phyloP scores from a whole-genome alignment of 2,888 invertebrate genomes.

The Lasioglossum leucozonium region DNA sequence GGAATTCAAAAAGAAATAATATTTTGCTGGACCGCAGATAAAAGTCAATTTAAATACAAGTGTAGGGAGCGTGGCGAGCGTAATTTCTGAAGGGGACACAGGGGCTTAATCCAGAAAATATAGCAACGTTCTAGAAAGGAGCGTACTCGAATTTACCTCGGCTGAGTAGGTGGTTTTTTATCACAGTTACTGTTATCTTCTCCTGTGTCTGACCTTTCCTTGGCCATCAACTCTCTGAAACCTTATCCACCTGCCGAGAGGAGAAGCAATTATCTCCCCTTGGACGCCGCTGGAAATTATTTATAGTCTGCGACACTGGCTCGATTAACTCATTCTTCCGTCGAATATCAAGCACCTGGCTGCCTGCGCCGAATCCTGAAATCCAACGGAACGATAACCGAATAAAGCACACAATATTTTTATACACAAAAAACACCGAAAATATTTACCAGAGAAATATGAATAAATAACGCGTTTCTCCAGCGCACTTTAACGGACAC shows the following conservation, averaged over 20 bases:
- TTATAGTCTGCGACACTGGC: constrained; percentile 24
- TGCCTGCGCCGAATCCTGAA: neutral
- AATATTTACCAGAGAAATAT: neutral
- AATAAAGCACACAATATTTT: neutral
- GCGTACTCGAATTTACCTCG: constrained; percentile 22
- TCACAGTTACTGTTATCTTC: constrained; percentile 45
- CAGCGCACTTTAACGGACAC: too few species aligned
- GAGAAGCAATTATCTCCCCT: constrained; percentile 51
- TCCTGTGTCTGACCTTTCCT: constrained; percentile 51
- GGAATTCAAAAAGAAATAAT: too few species aligned
- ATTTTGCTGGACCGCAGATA: neutral
- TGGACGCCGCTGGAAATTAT: constrained; percentile 46
- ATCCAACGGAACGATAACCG: neutral
- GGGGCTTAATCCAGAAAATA: neutral
- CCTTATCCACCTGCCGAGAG: constrained; percentile 40
- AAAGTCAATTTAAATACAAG: neutral
- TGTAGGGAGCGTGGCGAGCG: neutral
- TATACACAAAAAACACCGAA: neutral
- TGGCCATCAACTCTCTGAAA: constrained; percentile 52
- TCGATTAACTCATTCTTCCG: constrained; percentile 1
- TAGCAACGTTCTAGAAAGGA: neutral
- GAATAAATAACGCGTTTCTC: too few species aligned
- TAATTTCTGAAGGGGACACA: neutral
- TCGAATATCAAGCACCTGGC: neutral
- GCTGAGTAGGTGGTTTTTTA: constrained; percentile 48